Evolutionary conservation across 2,797 vertebrate species (phyloP).

Genomic region (Danio aesculapii): DNA sequence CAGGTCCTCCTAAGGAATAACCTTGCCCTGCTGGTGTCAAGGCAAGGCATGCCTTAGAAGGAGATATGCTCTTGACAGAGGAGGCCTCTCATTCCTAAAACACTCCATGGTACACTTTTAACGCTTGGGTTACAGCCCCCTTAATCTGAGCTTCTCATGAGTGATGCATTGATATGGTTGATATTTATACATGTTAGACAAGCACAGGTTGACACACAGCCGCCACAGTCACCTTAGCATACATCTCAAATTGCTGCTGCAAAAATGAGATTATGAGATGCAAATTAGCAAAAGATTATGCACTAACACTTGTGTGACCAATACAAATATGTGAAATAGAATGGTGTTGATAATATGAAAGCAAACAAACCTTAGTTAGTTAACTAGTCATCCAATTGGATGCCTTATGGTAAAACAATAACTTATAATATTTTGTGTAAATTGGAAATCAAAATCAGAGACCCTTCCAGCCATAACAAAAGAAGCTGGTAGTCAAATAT

Average conservation of each 20-base stretch:
- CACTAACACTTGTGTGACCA: not conserved
- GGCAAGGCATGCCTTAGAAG: constrained; percentile 51
- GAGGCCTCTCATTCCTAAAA: constrained; percentile 44
- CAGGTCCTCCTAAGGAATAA: constrained; percentile 42
- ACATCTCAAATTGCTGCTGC: not conserved
- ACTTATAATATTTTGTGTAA: too few relatives aligned
- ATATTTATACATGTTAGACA: constrained; percentile 45
- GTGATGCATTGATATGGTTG: constrained; percentile 35
- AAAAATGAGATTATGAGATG: not conserved
- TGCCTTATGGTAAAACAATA: too few relatives aligned
- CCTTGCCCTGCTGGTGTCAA: constrained; percentile 47
- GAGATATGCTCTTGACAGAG: constrained; percentile 42
- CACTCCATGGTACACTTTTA: constrained; percentile 40
- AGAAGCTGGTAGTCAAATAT: too few relatives aligned
- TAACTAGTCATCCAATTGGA: too few relatives aligned
- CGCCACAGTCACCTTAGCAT: not conserved
- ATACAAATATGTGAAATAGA: not conserved
- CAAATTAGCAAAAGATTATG: not conserved
- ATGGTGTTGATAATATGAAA: too few relatives aligned
- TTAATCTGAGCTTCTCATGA: constrained; percentile 27
- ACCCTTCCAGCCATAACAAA: too few relatives aligned
- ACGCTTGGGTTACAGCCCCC: constrained; percentile 38
- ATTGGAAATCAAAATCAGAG: too few relatives aligned
- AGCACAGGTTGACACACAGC: not conserved
- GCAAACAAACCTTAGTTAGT: too few relatives aligned